Evolutionary conservation across 1,140 invertebrate species (phyloP).

Genomic region (Chelonus insularis): DNA sequence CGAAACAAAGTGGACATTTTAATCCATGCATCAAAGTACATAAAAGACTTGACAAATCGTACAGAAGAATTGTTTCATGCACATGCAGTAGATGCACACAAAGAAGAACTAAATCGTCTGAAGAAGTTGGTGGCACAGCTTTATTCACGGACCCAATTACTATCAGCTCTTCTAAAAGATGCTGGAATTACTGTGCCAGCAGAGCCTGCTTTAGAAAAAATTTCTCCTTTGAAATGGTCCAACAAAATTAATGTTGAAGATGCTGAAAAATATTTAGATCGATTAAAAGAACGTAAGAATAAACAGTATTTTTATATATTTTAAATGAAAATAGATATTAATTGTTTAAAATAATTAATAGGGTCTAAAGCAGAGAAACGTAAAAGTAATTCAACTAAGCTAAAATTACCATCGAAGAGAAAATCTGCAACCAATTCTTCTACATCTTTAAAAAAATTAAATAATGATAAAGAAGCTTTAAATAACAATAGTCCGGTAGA

Average conservation of each 20-base stretch:
- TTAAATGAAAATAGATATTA: neutral
- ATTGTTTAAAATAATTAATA: constrained; percentile 21
- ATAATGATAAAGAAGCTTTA: constrained; percentile 31
- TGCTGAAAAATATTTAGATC: constrained; percentile 42
- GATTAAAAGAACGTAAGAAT: constrained; percentile 42
- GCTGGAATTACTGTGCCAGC: constrained; percentile 57
- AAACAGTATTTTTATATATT: neutral
- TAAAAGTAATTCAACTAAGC: constrained; percentile 37
- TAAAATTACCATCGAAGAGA: constrained; percentile 45
- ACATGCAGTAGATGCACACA: constrained; percentile 52
- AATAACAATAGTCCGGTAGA: constrained; percentile 43
- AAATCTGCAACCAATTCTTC: constrained; percentile 31
- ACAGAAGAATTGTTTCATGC: constrained; percentile 52
- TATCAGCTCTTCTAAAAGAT: constrained; percentile 52
- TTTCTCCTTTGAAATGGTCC: constrained; percentile 58
- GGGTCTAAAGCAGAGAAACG: constrained; percentile 40
- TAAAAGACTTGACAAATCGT: constrained; percentile 57
- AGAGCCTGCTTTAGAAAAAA: constrained; percentile 57
- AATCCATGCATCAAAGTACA: constrained; percentile 57
- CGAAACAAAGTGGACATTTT: constrained; percentile 60
- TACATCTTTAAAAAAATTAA: constrained; percentile 37
- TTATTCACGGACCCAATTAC: constrained; percentile 51
- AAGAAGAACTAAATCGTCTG: constrained; percentile 53
- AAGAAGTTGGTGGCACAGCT: constrained; percentile 54
- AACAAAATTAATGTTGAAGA: constrained; percentile 58